Conservation (phyloP, 2,113 vertebrate species). For the Pterocles orientalis region DNA sequence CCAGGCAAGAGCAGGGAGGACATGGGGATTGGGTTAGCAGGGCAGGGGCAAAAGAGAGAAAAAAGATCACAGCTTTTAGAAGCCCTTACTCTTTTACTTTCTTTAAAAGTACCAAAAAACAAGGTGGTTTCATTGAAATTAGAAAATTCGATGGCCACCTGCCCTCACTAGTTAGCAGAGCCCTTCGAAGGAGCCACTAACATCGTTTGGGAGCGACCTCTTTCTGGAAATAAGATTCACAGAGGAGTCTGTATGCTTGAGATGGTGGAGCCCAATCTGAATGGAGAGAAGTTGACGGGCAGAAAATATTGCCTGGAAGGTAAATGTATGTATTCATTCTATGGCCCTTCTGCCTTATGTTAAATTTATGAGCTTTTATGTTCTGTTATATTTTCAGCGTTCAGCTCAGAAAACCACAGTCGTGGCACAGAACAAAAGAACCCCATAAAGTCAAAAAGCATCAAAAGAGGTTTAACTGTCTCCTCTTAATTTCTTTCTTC, state of each 20-base stretch:
- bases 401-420: conserved; percentile 18
- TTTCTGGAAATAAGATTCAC: not conserved
- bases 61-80: fast-evolving
- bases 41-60: not conserved
- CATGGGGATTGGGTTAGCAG: not conserved
- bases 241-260: not conserved
- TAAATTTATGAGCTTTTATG: conserved; percentile 57
- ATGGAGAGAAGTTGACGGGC: not conserved
- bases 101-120: not conserved
- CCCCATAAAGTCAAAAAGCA: conserved; percentile 17
- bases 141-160: not conserved
- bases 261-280: not conserved
- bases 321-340: conserved; percentile 35
- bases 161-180: not conserved
- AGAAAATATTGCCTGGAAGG: conserved; percentile 3
- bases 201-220: not conserved
- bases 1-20: not conserved
- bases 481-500: conserved; percentile 30
- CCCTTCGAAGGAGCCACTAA: not conserved
- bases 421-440: not conserved
- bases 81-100: not conserved
- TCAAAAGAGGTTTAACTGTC: conserved; percentile 26
- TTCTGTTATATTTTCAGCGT: conserved; percentile 38
- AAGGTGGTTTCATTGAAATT: not conserved
- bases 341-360: not conserved